These are phyloP conservation scores for Drosophila affinis DNA, from an alignment of 2,888 invertebrate genomes.

Conservation along the genomic window DNA sequence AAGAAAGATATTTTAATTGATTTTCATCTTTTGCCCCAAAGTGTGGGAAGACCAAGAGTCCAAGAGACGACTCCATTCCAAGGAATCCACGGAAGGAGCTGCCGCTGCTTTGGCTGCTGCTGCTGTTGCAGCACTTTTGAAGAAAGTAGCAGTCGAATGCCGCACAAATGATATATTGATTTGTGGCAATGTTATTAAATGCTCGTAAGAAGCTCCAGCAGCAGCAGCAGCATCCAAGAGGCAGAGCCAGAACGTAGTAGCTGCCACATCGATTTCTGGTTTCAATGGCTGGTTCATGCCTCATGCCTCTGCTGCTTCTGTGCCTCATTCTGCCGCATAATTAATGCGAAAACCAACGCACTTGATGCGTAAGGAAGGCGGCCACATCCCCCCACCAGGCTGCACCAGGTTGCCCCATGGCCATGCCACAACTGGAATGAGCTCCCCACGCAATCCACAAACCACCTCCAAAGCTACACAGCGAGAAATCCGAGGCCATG, in stretches of 20 bases:
- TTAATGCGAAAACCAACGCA: slow-evolving; percentile 80
- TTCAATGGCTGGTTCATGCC: slow-evolving; percentile 41
- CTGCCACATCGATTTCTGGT: slow-evolving; percentile 77
- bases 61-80: slow-evolving; percentile 10
- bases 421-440: slow-evolving; percentile 66
- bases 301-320: slow-evolving; percentile 5
- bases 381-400: slow-evolving; percentile 15
- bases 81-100: neutral
- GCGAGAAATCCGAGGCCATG: neutral
- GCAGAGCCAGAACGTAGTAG: slow-evolving; percentile 66
- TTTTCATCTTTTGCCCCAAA: slow-evolving; percentile 62
- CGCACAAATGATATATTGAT: slow-evolving; percentile 73
- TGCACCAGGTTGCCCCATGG: slow-evolving; percentile 30
- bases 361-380: slow-evolving; percentile 71
- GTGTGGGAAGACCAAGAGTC: slow-evolving; percentile 65
- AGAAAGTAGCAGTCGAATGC: slow-evolving; percentile 40
- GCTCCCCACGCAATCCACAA: slow-evolving; percentile 72
- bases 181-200: slow-evolving; percentile 77
- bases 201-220: slow-evolving; percentile 49
- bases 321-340: slow-evolving; percentile 64
- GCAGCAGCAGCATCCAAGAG: slow-evolving; percentile 67
- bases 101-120: no score
- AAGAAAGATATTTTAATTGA: slow-evolving; percentile 76
- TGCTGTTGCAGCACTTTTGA: neutral
- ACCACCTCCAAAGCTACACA: slow-evolving; percentile 47